phyloP scores from a whole-genome alignment of 2,113 vertebrate species.

The Propithecus coquereli region DNA sequence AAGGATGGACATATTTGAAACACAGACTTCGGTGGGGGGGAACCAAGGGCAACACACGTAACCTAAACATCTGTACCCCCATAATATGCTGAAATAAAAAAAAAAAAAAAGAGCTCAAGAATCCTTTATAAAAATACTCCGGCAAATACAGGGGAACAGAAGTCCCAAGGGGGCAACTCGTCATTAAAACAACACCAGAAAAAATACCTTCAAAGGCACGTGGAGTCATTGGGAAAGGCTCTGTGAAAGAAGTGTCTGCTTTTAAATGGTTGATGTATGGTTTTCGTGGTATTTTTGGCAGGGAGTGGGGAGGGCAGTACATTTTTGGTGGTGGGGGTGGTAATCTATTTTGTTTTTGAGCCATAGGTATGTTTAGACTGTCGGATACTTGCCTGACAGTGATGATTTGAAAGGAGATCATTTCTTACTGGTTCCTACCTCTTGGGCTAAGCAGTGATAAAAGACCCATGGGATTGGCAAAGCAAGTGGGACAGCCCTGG shows the following conservation, averaged over 20 bases:
- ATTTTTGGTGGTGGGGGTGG: not conserved
- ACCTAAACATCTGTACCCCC: too few relatives aligned
- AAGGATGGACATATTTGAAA: too few relatives aligned
- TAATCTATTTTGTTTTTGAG: not conserved
- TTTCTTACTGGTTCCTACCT: not conserved
- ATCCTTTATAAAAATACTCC: not conserved
- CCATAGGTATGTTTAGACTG: not conserved
- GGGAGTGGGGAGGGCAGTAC: accelerated
- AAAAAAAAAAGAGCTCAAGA: not conserved
- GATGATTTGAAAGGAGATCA: not conserved
- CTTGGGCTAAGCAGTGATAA: not conserved
- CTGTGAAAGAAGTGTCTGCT: not conserved
- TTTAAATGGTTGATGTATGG: not conserved
- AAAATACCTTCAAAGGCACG: not conserved
- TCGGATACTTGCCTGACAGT: not conserved
- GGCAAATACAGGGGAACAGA: not conserved
- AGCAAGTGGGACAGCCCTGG: not conserved
- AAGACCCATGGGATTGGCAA: not conserved
- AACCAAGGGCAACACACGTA: too few relatives aligned
- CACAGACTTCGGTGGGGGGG: too few relatives aligned
- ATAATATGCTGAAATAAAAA: too few relatives aligned
- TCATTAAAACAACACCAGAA: not conserved
- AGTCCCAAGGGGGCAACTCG: not conserved
- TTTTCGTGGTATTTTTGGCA: not conserved
- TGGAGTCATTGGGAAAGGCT: not conserved